A percentile compares a stretch with the other conserved stretches of the same genome.
phyloP scores from a whole-genome alignment of 1,140 invertebrate genomes.

The Eciton burchellii region DNA sequence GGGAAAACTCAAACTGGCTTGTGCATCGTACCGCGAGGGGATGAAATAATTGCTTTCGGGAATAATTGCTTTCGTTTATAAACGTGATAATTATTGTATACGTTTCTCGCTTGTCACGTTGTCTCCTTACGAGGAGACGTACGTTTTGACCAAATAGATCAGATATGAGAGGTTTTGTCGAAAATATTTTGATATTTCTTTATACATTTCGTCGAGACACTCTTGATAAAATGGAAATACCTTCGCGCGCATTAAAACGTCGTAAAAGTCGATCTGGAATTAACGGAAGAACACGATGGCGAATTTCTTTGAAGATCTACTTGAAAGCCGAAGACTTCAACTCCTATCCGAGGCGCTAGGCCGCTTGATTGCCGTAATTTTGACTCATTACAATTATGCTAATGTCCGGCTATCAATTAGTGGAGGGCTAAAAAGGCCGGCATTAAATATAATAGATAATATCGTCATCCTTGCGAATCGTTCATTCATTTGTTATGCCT shows the following conservation, averaged over 20 bases:
- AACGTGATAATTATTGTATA: too few species aligned
- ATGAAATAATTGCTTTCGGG: too few species aligned
- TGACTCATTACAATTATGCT: conserved; percentile 84
- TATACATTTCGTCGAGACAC: neutral
- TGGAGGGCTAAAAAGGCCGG: conserved; percentile 80
- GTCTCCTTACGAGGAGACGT: too few species aligned
- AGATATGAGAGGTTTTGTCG: neutral
- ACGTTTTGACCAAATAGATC: too few species aligned
- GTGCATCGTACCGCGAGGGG: too few species aligned
- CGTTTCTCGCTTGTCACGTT: too few species aligned
- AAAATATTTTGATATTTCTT: neutral
- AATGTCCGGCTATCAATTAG: conserved; percentile 84
- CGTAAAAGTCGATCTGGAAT: conserved; percentile 9
- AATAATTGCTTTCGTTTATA: too few species aligned
- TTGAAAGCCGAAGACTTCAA: conserved; percentile 62
- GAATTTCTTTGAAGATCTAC: conserved; percentile 69
- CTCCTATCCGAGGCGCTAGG: conserved; percentile 75
- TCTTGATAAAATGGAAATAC: conserved; percentile 21
- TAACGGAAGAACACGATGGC: conserved; percentile 52
- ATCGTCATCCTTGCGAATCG: conserved; percentile 78
- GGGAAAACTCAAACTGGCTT: too few species aligned
- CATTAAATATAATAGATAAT: conserved; percentile 82
- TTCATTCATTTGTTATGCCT: conserved; percentile 61
- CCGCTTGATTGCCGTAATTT: conserved; percentile 83
- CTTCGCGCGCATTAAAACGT: conserved; percentile 14